Evolutionary conservation across 2,888 invertebrate genomes (phyloP).

Genomic region (Erynnis tages): DNA sequence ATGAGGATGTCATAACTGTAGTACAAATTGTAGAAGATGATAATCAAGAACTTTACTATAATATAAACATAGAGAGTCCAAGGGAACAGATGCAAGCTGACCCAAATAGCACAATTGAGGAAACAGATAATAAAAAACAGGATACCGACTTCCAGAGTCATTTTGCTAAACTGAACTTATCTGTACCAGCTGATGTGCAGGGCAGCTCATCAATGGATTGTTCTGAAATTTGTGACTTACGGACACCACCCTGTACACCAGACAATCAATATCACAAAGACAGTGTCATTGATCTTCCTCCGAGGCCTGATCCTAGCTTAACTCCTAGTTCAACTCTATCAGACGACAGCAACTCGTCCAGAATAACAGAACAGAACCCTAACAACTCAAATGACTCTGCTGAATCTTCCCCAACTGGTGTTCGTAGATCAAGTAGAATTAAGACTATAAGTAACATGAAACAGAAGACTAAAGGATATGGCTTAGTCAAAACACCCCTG

Average conservation of each 20-base stretch:
- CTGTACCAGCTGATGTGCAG: constrained; percentile 38
- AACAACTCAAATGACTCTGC: constrained; percentile 70
- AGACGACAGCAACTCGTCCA: constrained; percentile 73
- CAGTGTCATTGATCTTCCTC: constrained; percentile 45
- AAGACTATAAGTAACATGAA: constrained; percentile 87
- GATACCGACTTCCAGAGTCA: constrained; percentile 63
- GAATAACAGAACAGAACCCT: constrained; percentile 59
- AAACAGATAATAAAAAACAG: constrained; percentile 39
- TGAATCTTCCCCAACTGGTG: constrained; percentile 78
- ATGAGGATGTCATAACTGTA: constrained; percentile 75
- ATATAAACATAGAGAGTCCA: constrained; percentile 65
- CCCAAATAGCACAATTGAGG: constrained; percentile 32
- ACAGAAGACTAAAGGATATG: constrained; percentile 84
- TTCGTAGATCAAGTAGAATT: constrained; percentile 88
- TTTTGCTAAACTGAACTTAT: constrained; percentile 64
- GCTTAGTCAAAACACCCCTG: constrained; percentile 81
- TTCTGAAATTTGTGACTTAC: constrained; percentile 46
- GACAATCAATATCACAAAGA: constrained; percentile 53
- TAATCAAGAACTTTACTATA: constrained; percentile 64
- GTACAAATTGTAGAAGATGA: constrained; percentile 78
- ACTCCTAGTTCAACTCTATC: constrained; percentile 72
- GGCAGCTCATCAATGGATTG: constrained; percentile 51
- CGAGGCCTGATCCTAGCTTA: constrained; percentile 68
- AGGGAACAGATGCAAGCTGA: constrained; percentile 38
- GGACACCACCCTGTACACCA: constrained; percentile 52